Evolutionary conservation across 2,888 invertebrate species (phyloP).

Genomic region (Stomorhina lunata): DNA sequence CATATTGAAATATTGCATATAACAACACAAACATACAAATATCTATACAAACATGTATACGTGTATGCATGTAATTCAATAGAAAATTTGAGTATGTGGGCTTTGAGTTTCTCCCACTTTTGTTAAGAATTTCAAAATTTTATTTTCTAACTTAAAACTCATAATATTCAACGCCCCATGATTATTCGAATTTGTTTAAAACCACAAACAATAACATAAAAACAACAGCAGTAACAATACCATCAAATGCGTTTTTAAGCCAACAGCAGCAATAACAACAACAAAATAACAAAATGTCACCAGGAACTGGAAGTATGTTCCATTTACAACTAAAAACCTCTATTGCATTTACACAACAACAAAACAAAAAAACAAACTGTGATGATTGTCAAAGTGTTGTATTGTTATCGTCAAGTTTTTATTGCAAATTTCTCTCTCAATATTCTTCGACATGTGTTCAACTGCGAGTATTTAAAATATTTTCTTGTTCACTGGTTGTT

Average conservation of each 20-base stretch:
- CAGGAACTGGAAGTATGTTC: conserved; percentile 12
- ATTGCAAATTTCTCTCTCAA: not conserved
- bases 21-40: not conserved
- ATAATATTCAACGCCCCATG: conserved; percentile 34
- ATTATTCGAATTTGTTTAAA: conserved; percentile 17
- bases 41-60: not conserved
- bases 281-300: not conserved
- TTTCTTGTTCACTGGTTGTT: too few relatives aligned
- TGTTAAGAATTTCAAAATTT: conserved; percentile 2
- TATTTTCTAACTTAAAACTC: conserved; percentile 28
- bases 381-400: conserved; percentile 13
- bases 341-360: not conserved
- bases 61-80: not conserved
- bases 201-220: conserved; percentile 10
- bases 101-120: not conserved
- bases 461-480: too few relatives aligned
- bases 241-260: too few relatives aligned
- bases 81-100: not conserved
- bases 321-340: conserved; percentile 15
- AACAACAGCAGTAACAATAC: conserved; percentile 19
- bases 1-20: conserved; percentile 50
- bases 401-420: not conserved
- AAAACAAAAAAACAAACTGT: not conserved
- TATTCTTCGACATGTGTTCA: too few relatives aligned
- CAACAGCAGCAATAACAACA: not conserved